These are phyloP conservation scores for Brachionus rotundiformis DNA, from an alignment of 1,140 invertebrate species.

Conservation along the genomic window DNA sequence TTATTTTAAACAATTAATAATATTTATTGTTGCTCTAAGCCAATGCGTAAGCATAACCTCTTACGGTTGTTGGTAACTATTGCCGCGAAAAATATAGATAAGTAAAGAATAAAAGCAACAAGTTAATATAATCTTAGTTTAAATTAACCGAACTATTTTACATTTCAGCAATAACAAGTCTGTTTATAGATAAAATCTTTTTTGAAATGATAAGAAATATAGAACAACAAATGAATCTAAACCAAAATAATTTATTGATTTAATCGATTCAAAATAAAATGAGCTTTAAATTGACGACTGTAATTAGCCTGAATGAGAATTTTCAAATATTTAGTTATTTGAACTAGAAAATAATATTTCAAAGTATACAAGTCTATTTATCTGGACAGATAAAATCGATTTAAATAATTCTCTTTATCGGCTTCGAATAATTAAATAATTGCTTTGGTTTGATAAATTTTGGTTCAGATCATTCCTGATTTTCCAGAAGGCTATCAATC, in stretches of 20 bases:
- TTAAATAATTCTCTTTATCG: background rate
- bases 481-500: constrained; percentile 12
- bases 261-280: background rate
- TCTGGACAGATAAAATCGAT: background rate
- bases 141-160: background rate
- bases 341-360: background rate
- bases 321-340: background rate
- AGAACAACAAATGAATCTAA: background rate
- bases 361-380: background rate
- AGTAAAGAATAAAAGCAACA: background rate
- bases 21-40: background rate
- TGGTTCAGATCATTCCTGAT: background rate
- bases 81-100: background rate
- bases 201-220: background rate
- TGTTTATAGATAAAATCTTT: background rate
- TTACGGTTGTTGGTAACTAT: background rate
- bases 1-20: background rate
- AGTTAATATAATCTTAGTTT: background rate
- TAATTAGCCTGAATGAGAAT: constrained; percentile 6
- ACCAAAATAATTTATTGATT: background rate
- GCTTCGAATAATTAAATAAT: background rate
- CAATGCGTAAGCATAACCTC: background rate
- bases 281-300: background rate
- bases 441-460: background rate
- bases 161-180: background rate